A percentile compares a stretch with the other conserved stretches of the same genome.
Evolutionary conservation across 2,888 invertebrate genomes (phyloP).

Genomic region (Agrilus mali): DNA sequence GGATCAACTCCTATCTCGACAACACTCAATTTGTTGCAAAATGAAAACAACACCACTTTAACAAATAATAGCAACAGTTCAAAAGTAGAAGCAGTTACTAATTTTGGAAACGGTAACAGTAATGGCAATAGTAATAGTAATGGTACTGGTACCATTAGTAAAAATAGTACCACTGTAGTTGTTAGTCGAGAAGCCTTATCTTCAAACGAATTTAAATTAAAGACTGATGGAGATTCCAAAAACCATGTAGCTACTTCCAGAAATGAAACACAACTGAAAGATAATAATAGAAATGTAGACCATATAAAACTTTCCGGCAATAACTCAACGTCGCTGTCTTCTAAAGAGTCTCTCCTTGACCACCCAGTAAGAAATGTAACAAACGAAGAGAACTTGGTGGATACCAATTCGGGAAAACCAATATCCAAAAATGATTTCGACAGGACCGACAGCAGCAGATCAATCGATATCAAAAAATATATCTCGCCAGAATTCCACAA

Average conservation of each 20-base stretch:
- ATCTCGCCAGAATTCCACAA: conserved; percentile 40
- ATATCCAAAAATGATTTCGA: neutral
- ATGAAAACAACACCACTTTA: no score
- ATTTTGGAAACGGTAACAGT: no score
- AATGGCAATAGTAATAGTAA: no score
- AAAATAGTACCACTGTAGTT: no score
- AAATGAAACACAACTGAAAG: conserved; percentile 4
- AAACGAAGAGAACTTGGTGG: neutral
- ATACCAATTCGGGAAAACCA: neutral
- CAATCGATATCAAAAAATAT: conserved; percentile 33
- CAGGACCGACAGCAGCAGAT: conserved; percentile 21
- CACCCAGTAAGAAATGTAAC: neutral
- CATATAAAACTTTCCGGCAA: neutral
- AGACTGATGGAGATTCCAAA: conserved; percentile 2
- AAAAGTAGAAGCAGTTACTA: no score
- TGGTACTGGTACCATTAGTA: no score
- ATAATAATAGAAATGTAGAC: conserved; percentile 1
- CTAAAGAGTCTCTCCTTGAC: neutral
- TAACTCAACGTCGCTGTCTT: no score
- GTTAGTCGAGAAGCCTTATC: no score
- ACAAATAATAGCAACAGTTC: no score
- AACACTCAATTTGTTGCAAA: no score
- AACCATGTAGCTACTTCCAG: conserved; percentile 6
- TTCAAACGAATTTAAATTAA: no score
- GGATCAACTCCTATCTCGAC: no score